phyloP scores from a whole-genome alignment of 1,140 invertebrate genomes.

The Caenorhabditis brenneri region DNA sequence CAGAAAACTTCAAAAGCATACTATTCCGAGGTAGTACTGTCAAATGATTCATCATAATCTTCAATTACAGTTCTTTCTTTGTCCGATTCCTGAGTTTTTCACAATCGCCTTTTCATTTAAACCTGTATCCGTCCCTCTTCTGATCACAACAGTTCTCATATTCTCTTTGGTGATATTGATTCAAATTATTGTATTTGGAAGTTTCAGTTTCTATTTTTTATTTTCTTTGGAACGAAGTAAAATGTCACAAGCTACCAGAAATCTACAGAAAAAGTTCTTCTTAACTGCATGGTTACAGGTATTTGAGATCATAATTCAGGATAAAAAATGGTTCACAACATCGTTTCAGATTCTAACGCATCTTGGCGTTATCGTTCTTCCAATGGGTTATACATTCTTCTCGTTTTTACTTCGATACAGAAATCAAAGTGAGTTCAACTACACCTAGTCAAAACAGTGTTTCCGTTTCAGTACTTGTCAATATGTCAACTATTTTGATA shows the following conservation, averaged over 20 bases:
- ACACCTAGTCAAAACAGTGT: background rate
- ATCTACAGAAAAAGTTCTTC: conserved; percentile 5
- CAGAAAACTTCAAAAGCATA: background rate
- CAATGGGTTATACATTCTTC: conserved; percentile 25
- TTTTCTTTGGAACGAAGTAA: background rate
- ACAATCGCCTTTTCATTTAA: background rate
- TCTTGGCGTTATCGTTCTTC: background rate
- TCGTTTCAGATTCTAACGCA: conserved; percentile 10
- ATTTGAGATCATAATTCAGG: background rate
- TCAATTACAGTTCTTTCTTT: background rate
- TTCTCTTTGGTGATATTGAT: background rate
- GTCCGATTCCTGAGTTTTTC: background rate
- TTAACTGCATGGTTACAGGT: conserved; percentile 5
- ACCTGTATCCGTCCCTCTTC: background rate
- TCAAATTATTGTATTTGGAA: background rate
- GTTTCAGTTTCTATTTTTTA: conserved; percentile 19
- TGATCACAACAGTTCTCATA: background rate
- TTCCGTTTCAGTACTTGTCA: background rate
- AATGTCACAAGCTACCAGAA: conserved; percentile 12
- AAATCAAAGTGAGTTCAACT: background rate
- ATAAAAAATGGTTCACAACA: too few relatives aligned
- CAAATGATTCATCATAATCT: too few relatives aligned
- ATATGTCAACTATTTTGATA: background rate
- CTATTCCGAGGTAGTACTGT: background rate
- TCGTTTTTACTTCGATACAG: background rate